Conservation (phyloP, 2,888 invertebrate genomes). For the Drosophila stalkeri region DNA sequence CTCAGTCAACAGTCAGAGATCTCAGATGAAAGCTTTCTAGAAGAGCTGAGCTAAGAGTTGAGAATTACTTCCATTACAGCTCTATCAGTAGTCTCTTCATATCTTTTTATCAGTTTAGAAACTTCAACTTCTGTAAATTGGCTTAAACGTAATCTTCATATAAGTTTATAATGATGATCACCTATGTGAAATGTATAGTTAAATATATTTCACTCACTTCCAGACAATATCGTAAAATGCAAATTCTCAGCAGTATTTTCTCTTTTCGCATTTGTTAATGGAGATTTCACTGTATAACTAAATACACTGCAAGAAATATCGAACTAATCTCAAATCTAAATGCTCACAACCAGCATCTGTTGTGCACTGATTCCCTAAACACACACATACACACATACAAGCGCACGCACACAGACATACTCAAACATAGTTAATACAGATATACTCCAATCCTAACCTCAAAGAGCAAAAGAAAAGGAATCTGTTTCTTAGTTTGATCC, state of each 20-base stretch:
- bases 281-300: constrained; percentile 12
- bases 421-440: constrained; percentile 1
- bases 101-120: neutral
- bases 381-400: constrained; percentile 21
- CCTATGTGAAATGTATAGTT: neutral
- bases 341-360: constrained; percentile 61
- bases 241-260: neutral
- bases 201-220: neutral
- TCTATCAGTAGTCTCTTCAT: neutral
- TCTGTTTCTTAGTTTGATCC: constrained; percentile 28
- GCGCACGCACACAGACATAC: constrained; percentile 25
- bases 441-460: constrained; percentile 2
- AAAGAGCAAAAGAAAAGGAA: constrained; percentile 12
- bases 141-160: neutral
- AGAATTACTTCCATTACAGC: neutral
- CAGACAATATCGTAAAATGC: neutral
- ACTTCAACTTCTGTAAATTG: neutral
- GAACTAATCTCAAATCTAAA: constrained; percentile 50
- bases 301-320: constrained; percentile 47
- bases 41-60: neutral
- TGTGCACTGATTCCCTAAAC: constrained; percentile 42
- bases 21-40: neutral
- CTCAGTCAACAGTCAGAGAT: neutral
- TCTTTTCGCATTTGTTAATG: neutral
- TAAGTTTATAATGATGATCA: neutral